Evolutionary conservation across 2,113 vertebrate species (phyloP).

Genomic region (Sceloporus undulatus): DNA sequence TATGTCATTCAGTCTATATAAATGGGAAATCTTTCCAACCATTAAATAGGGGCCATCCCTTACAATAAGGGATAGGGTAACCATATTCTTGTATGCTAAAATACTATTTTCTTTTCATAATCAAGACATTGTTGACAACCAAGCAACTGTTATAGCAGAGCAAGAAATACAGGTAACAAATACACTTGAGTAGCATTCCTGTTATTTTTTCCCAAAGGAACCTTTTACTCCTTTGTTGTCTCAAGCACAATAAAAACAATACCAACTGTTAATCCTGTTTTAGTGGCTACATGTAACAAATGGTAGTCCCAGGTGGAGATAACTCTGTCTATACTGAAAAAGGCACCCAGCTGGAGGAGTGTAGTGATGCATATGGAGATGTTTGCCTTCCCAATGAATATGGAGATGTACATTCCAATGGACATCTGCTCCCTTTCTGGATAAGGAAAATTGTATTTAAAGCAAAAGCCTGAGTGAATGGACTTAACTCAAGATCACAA

Average conservation of each 20-base stretch:
- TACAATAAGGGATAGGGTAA: too few species aligned
- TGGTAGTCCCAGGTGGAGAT: too few species aligned
- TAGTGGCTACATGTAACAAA: too few species aligned
- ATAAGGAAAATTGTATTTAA: not conserved
- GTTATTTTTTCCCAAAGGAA: constrained; percentile 3
- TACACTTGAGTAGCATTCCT: too few species aligned
- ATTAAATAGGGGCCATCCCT: too few species aligned
- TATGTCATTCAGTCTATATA: too few species aligned
- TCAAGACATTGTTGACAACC: not conserved
- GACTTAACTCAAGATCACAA: not conserved
- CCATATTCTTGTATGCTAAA: not conserved
- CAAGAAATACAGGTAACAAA: not conserved
- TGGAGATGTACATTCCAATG: not conserved
- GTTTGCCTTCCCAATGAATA: too few species aligned
- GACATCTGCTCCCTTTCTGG: not conserved
- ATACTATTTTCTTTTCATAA: not conserved
- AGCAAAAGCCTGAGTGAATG: not conserved
- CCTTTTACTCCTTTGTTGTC: not conserved
- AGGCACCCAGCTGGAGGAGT: not conserved
- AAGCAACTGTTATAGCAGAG: not conserved
- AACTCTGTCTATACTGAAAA: too few species aligned
- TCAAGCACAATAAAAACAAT: not conserved
- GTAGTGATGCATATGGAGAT: not conserved
- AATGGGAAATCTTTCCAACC: too few species aligned
- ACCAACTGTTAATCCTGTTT: too few species aligned